Base-by-base conservation (phyloP, 2,888 invertebrate species). In the Tenthredo mesomela region DNA sequence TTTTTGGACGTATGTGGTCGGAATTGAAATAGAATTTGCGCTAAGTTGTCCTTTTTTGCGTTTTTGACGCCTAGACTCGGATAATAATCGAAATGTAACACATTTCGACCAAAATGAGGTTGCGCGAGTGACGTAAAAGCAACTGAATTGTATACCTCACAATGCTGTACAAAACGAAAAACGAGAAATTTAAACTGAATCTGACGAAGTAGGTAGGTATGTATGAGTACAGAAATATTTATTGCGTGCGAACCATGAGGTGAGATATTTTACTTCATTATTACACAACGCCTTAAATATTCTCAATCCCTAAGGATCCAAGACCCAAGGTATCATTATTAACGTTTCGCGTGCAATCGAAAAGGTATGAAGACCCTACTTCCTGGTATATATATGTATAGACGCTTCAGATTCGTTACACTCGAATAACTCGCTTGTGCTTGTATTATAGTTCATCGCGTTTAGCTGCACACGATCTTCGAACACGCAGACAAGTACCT, bases 231-330 rank as follows among this genome's bases (percentile, higher is more conserved):
- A 54, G n/a, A 54, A 61, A 25, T 61, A 21, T 61, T 61, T 10
- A 61, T 61, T 33, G 67, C 67, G 67, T 67, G 67, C 25, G 33
- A 33, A 33, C 29, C 15, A 18, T 1, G 33, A 33, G 67, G 67
- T 67, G 67, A 67, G 67, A 67, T 67, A 18, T 67, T 61, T 33
- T 67, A 33, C 67, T 33, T 67, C 29, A 67, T 67, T 67, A 67
- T 67, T 33, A 33, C 67, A 33, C 67, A 33, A 33, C 6, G 67
- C 33, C 67, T 67, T 6, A 25, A 33, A 67, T 25, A 67, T 67
- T 43, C 25, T 21, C 54, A 18, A 37, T 21, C 43, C 71, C 29
- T 1, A n/a, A 40, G 18, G 47, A 33, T 0, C 43, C n/a, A 4
- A 29, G 50, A 12, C 47, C 43, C 18, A 18, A 71, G 40, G 73